A percentile compares a stretch with the other conserved stretches of the same genome.
Conservation (phyloP, 2,888 invertebrate species). For the Trachelus iudaicus region DNA sequence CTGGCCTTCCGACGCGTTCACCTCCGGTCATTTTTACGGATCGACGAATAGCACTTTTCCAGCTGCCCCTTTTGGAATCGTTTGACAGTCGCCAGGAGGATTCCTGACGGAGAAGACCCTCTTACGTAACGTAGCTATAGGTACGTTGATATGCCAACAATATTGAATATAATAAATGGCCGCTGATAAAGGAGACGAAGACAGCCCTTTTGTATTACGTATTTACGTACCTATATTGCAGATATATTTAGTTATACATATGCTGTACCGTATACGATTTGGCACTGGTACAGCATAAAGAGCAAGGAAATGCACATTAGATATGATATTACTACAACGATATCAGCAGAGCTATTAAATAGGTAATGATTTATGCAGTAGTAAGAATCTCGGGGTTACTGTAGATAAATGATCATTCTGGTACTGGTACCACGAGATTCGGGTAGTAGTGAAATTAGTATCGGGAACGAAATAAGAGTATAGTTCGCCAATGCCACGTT, state of each 20-base stretch:
- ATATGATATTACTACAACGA: background rate
- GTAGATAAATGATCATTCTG: background rate
- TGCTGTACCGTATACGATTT: background rate
- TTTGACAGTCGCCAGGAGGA: background rate
- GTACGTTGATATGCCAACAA: background rate
- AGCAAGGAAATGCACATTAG: background rate
- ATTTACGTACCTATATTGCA: background rate
- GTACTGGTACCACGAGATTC: background rate
- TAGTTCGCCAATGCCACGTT: too few species aligned
- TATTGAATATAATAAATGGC: background rate
- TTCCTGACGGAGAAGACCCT: background rate
- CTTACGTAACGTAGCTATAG: background rate
- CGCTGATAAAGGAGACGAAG: background rate
- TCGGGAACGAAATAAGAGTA: background rate
- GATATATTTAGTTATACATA: background rate
- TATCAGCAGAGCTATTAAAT: background rate
- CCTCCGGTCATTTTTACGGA: conserved; percentile 16
- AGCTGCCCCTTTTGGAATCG: conserved; percentile 1
- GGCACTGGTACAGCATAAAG: background rate
- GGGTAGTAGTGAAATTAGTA: background rate
- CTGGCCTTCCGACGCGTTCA: conserved; percentile 19
- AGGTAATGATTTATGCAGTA: background rate
- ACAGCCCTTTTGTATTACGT: background rate
- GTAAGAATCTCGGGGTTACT: background rate
- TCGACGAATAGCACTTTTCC: conserved; percentile 5